Base-by-base conservation (phyloP, 2,797 vertebrate genomes). In the Danionella dracula region DNA sequence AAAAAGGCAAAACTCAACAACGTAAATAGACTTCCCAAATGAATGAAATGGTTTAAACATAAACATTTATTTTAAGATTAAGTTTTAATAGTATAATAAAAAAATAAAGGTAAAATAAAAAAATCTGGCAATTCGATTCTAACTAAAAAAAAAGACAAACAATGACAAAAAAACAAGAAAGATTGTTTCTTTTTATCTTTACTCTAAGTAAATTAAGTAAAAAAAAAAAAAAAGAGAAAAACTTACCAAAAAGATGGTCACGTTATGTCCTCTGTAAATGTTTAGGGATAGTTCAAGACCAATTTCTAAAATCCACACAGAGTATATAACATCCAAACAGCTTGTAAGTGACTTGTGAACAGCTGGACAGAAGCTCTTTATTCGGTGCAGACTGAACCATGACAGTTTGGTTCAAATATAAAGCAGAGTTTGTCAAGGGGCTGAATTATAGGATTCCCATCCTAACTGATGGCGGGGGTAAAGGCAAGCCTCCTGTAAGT, bases 391-490 rank as follows among this genome's bases (percentile, higher is more conserved):
- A 49, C 46, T 50, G 65, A 16, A 46, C 38, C 74, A 87, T 87
- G 92, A 90, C 92, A 90, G 77, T 91, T 92, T 90, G 74, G 57
- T 54, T 16, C 49, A 21, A 41, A 62, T 81, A 75, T 83, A 68
- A 82, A 78, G 72, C 76, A 76, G 73, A 63, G 74, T 78, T 72
- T 79, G 75, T 71, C 75, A 85, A 81, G 81, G 81, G 75, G 79
- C 76, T 73, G 44, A 59, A 74, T 90, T 91, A 91, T 91, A 88
- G 73, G 86, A 87, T 83, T 75, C 80, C 81, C 79, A 81, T 86
- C 84, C 79, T 81, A 83, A 78, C 82, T 84, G 77, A 83, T 67
- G 78, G 80, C 76, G 70, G 75, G n/a, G 68, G 54, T 54, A 82
- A 78, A 55, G 41, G 27, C 50, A 55, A 65, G 45, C 11, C 50